Evolutionary conservation across 92 coral and sea anemone species (phyloP), one percentile per base, ranked within the genome.

Genomic region (Heteractis magnifica): DNA sequence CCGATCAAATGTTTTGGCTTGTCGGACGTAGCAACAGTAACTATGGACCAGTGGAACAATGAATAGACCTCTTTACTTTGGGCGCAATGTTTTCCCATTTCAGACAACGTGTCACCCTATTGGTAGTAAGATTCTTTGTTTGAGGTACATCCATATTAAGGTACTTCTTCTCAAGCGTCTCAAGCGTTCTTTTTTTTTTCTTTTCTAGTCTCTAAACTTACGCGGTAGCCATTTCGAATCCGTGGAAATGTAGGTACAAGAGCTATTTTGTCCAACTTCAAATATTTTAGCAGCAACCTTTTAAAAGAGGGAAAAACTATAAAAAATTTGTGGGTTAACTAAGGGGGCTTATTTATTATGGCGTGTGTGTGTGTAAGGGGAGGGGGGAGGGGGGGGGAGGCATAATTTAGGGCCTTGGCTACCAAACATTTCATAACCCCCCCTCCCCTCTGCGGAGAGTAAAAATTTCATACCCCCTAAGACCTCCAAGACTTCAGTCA

Each of bases 211-310:
- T 7, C 6, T 19, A 21, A 5, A 89, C 95, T 89, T 89, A 92
- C 95, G 95, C 10, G 93, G 93, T 11, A 89, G 77, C 41, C 76
- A 51, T 59, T 92, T 92, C 60, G 49, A 51, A 34, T 89, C 89
- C 56, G 95, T 92, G 10, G 74, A 56, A 16, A 89, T 56, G 65
- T 62, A 8, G n/a, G 55, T 44, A 56, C 85, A 77, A 1, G 2
- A 2, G 44, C 88, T 92, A 8, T 49, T 73, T 4, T 82, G 87
- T 9, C 95, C 95, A 20, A 75, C 87, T 52, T 80, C 88, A 60
- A 86, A 87, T 15, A 93, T 92, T 59, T 89, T 84, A 10, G 89
- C 95, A 49, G 88, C 60, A 4, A 92, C 83, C 79, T 49, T 9
- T 65, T 50, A 20, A 10, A 75, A 65, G 64, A 56, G 50, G 14